Conservation (phyloP, 53 echinoderm and acorn worm genomes). For the Antedon mediterranea region DNA sequence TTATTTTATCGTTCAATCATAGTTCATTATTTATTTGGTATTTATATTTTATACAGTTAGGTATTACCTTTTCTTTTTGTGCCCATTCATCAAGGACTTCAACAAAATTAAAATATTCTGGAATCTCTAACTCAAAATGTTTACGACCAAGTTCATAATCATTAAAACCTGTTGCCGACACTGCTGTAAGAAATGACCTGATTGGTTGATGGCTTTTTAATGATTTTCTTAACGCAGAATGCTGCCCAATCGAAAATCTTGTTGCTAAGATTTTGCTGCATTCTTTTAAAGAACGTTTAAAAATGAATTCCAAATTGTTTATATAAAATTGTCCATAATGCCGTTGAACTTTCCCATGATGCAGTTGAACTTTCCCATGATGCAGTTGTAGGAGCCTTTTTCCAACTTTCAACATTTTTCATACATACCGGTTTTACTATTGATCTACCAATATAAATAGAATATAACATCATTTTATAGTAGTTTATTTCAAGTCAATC, state of each 20-base stretch:
- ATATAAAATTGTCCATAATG: background rate
- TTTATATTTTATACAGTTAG: too few relatives aligned
- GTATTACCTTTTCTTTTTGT: constrained; percentile 50
- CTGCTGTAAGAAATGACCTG: constrained; percentile 51
- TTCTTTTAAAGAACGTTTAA: background rate
- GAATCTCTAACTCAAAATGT: constrained; percentile 61
- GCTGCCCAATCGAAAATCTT: background rate
- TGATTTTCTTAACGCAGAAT: background rate
- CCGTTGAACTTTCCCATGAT: background rate
- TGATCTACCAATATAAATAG: too few relatives aligned
- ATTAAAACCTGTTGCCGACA: constrained; percentile 85
- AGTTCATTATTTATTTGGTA: too few relatives aligned
- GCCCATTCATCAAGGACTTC: constrained; percentile 86
- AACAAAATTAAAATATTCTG: constrained; percentile 89
- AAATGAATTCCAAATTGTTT: background rate
- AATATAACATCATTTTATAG: too few relatives aligned
- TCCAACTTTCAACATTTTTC: too few relatives aligned
- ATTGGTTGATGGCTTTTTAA: constrained; percentile 3
- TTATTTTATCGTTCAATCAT: too few relatives aligned
- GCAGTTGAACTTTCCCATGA: background rate
- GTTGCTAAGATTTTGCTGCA: background rate
- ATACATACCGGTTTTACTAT: background rate
- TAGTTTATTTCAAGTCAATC: too few relatives aligned
- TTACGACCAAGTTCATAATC: constrained; percentile 73
- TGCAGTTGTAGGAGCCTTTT: background rate